Evolutionary conservation across 2,113 vertebrate genomes (phyloP), one percentile per base, ranked within the genome.

Genomic region (Colistium nudipinnis): DNA sequence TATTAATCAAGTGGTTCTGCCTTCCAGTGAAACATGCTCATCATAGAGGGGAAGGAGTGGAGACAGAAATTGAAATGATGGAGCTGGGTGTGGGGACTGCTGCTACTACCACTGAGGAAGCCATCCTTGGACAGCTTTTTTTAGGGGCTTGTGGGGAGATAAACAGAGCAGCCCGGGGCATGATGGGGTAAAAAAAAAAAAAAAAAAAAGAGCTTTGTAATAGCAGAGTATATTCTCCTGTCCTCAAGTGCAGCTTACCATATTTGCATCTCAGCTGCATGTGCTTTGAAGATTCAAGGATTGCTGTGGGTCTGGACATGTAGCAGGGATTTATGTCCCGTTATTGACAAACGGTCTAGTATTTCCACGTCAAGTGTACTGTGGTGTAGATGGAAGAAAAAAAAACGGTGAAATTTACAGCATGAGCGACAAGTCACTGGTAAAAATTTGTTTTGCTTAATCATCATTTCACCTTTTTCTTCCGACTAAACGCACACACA

Each of bases 111-210:
- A 27, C 36, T 20, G 24, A 62, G 48, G 41, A 51, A 60, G 41
- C 61, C 69, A 64, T 74, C 51, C 62, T 47, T 76, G 74, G 81
- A 59, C 62, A 51, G 54, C 59, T 81, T 78, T 70, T n/a, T 67
- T 61, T 22, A 45, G 14, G 57, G 63, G 63, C 31, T 17, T 31
- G 59, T 38, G 52, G 56, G 68, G 63, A 84, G 87, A 89, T 91
- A 92, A 92, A 90, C 87, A 87, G 77, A 86, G 74, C 55, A 80
- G 83, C 87, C 77, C n/a, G 51, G 72, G 76, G 85, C 87, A 85
- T 78, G 70, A 48, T 70, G 74, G 70, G 66, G 44, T 69, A 72
- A 70, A 56, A 64, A 48, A 62, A 65, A 71, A 64, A 48, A 62
- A 65, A 71, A 72, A 70, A 56, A 64, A 48, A 62, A 65, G 70